These are phyloP conservation scores for Drosophila pegasa DNA, from an alignment of 2,888 invertebrate species.

Conservation along the genomic window DNA sequence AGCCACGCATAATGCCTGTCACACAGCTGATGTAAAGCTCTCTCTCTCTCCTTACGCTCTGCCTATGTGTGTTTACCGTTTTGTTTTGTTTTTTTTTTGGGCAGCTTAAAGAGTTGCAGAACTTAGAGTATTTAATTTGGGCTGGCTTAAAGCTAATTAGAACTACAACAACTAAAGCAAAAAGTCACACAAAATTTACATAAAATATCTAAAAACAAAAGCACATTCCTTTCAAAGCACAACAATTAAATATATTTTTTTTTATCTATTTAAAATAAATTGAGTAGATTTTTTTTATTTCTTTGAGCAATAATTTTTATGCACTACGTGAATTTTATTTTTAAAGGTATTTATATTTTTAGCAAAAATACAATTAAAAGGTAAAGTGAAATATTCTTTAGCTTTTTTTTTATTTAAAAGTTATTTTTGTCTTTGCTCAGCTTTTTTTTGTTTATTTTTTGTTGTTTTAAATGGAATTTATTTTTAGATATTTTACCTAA, in stretches of 20 bases:
- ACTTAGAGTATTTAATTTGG: neutral
- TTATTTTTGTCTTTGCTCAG: constrained; percentile 35
- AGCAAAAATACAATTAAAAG: constrained; percentile 30
- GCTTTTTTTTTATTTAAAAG: constrained; percentile 1
- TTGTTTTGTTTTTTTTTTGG: constrained; percentile 25
- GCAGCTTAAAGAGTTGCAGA: neutral
- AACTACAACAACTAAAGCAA: constrained; percentile 70
- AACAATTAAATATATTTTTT: constrained; percentile 59
- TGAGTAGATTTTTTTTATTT: neutral
- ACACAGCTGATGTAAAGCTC: constrained; percentile 48
- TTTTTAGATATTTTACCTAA: constrained; percentile 83
- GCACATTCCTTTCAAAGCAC: constrained; percentile 76
- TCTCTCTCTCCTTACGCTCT: neutral
- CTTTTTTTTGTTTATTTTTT: constrained; percentile 45
- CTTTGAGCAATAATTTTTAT: constrained; percentile 30
- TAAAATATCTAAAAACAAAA: constrained; percentile 80
- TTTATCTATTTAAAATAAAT: constrained; percentile 31
- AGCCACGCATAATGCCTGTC: constrained; percentile 33
- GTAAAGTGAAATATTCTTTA: constrained; percentile 4
- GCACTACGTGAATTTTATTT: constrained; percentile 33
- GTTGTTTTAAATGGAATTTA: constrained; percentile 71
- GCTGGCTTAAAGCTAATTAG: constrained; percentile 12
- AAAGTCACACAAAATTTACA: constrained; percentile 65
- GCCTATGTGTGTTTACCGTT: constrained; percentile 15
- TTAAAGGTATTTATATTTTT: constrained; percentile 51